Conservation (phyloP, 1,140 invertebrate genomes). For the Oppia nitens region DNA sequence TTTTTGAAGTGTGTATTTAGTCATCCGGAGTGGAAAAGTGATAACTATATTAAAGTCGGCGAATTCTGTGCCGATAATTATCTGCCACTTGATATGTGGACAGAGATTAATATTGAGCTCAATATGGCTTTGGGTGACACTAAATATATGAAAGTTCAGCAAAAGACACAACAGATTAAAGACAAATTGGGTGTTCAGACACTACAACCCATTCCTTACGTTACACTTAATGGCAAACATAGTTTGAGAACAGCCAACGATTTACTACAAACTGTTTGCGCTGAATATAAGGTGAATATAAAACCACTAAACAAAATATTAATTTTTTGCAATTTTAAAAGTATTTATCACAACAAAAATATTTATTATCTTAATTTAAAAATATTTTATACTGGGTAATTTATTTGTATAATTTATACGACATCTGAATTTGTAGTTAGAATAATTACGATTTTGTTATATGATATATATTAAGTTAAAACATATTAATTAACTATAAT, state of each 20-base stretch:
- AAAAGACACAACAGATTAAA: not conserved
- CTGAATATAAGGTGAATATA: not conserved
- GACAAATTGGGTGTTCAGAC: not conserved
- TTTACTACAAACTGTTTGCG: slow-evolving; percentile 13
- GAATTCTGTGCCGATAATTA: slow-evolving; percentile 5
- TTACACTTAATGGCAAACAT: slow-evolving; percentile 10
- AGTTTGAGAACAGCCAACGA: slow-evolving; percentile 2
- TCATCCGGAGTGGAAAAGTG: slow-evolving; percentile 7
- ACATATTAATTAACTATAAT: too few species aligned
- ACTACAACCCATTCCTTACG: not conserved
- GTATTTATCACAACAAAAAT: too few species aligned
- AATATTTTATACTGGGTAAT: too few species aligned
- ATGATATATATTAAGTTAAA: too few species aligned
- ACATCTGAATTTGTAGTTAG: too few species aligned
- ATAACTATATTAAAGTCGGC: not conserved
- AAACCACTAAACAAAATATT: too few species aligned
- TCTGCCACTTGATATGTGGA: slow-evolving; percentile 7
- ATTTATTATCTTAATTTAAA: too few species aligned
- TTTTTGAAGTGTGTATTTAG: slow-evolving; percentile 9
- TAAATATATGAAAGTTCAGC: not conserved
- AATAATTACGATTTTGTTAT: too few species aligned
- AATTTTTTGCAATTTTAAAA: too few species aligned
- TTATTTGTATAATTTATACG: too few species aligned
- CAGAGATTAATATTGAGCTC: not conserved
- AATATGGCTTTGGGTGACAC: not conserved